Conservation (phyloP, 2,113 vertebrate species). For the Pseudolaguvia tuberculata region DNA sequence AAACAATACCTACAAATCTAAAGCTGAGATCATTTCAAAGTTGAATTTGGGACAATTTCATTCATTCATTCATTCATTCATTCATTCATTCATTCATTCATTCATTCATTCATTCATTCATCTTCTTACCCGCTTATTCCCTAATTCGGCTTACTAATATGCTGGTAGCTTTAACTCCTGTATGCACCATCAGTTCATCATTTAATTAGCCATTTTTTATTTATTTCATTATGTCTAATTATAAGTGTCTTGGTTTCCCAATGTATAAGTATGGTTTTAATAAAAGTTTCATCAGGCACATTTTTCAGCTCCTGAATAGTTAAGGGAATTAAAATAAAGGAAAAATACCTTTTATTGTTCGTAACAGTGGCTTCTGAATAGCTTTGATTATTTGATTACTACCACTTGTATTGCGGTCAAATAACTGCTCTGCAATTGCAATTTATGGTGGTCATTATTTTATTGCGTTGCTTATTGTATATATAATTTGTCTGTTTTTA, state of each 20-base stretch:
- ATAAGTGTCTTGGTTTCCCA: neutral
- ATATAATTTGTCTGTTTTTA: constrained; percentile 21
- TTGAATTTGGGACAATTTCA: constrained; percentile 6
- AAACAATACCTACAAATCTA: constrained; percentile 9
- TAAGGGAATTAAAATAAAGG: neutral
- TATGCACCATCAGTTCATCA: neutral
- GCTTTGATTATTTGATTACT: constrained; percentile 18
- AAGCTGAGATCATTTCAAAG: constrained; percentile 17
- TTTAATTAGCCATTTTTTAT: constrained; percentile 11
- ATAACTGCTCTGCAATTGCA: constrained; percentile 37
- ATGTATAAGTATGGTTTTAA: constrained; percentile 18
- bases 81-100: too few relatives aligned
- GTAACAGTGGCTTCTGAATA: constrained; percentile 19
- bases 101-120: too few relatives aligned
- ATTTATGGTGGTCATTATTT: constrained; percentile 38
- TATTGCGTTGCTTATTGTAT: constrained; percentile 12
- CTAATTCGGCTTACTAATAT: neutral
- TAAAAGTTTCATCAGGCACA: constrained; percentile 10
- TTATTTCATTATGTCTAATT: constrained; percentile 29
- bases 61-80: too few relatives aligned
- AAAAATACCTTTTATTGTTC: constrained; percentile 20
- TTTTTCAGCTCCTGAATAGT: constrained; percentile 27
- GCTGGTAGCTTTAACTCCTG: neutral
- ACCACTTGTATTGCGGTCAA: constrained; percentile 15
- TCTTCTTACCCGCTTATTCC: too few relatives aligned